These are phyloP conservation scores for Lacerta viridis DNA, from an alignment of 2,797 vertebrate genomes.

Conservation along the genomic window DNA sequence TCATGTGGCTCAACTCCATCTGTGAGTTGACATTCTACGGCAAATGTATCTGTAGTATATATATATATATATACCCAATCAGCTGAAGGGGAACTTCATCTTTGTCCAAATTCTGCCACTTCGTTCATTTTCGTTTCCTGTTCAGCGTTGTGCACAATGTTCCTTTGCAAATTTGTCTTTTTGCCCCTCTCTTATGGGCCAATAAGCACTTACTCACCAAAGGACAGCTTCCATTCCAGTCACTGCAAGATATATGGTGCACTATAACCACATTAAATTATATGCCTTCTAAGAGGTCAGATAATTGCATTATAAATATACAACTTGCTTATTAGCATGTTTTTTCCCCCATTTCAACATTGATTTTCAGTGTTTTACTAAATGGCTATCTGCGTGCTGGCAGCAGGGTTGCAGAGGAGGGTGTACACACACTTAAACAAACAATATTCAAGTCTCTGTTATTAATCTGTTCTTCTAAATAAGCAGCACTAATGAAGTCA, in stretches of 20 bases:
- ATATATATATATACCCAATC: neutral
- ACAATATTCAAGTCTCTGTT: slow-evolving; percentile 36
- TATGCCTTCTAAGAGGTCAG: slow-evolving; percentile 60
- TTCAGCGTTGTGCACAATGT: neutral
- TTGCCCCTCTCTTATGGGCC: neutral
- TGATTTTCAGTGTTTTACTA: slow-evolving; percentile 57
- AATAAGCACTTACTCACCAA: slow-evolving; percentile 4
- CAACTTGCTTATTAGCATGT: slow-evolving; percentile 55
- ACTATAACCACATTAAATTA: slow-evolving; percentile 52
- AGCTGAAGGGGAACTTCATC: neutral
- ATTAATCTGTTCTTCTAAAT: slow-evolving; percentile 66
- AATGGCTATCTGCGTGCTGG: slow-evolving; percentile 42
- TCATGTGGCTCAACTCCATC: neutral
- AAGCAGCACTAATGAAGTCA: slow-evolving; percentile 53
- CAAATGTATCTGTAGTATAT: neutral
- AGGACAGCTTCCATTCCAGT: slow-evolving; percentile 24
- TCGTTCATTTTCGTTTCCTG: neutral
- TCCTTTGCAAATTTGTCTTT: neutral
- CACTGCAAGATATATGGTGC: slow-evolving; percentile 52
- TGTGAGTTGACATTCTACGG: neutral
- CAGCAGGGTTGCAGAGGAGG: slow-evolving; percentile 10
- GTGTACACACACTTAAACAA: slow-evolving; percentile 43
- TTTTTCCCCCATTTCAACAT: slow-evolving; percentile 53
- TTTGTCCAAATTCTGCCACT: slow-evolving; percentile 12
- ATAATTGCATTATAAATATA: slow-evolving; percentile 69